These are phyloP conservation scores for Gymnobelideus leadbeateri DNA, from an alignment of 2,113 vertebrate species.

Conservation along the genomic window DNA sequence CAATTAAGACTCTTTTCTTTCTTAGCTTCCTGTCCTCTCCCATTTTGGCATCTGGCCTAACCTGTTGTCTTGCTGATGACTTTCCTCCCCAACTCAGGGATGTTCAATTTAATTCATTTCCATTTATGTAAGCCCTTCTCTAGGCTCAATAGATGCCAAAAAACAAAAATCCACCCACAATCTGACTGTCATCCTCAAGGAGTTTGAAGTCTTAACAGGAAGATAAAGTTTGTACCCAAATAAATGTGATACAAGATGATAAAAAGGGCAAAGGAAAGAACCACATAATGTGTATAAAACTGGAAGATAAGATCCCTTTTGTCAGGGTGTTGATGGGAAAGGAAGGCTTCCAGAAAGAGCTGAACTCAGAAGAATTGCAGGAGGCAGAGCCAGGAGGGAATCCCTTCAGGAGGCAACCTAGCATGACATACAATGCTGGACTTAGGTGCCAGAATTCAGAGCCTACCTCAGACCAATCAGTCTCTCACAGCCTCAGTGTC, in stretches of 20 bases:
- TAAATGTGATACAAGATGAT: background rate
- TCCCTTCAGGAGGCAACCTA: too few species aligned
- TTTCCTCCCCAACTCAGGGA: background rate
- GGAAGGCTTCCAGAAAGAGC: background rate
- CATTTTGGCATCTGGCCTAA: background rate
- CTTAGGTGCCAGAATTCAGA: too few species aligned
- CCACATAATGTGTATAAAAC: background rate
- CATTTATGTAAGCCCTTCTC: background rate
- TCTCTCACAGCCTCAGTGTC: conserved; percentile 22
- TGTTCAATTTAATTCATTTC: background rate
- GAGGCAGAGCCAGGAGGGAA: too few species aligned
- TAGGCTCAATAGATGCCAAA: background rate
- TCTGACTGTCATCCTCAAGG: background rate
- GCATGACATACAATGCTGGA: too few species aligned
- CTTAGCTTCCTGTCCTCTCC: background rate
- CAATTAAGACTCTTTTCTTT: background rate
- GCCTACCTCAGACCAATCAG: background rate
- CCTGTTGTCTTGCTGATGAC: background rate
- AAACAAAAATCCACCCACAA: background rate
- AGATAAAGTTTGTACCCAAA: background rate
- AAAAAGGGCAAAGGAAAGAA: background rate
- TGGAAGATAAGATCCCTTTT: background rate
- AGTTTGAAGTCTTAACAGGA: background rate
- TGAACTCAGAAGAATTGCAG: background rate
- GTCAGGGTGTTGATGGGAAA: background rate